Evolutionary conservation across 2,113 vertebrate species (phyloP).

Genomic region (Macaca nemestrina): DNA sequence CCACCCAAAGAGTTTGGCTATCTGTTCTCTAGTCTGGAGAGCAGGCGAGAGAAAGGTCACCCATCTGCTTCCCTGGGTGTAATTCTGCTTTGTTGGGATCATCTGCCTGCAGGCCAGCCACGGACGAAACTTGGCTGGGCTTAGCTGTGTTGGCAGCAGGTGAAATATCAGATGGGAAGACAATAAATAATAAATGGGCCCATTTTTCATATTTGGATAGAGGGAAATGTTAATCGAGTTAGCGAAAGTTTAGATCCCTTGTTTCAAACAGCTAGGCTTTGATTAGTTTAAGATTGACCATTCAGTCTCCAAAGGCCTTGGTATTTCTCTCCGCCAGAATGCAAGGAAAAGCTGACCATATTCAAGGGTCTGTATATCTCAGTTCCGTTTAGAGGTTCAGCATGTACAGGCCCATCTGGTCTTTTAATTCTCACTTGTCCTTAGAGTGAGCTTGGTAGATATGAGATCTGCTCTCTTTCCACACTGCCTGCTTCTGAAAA

Average conservation of each 20-base stretch:
- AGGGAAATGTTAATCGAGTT: constrained; percentile 79
- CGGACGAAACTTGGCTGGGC: constrained; percentile 40
- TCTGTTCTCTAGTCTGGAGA: constrained; percentile 67
- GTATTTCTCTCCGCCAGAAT: constrained; percentile 48
- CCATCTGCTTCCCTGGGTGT: constrained; percentile 72
- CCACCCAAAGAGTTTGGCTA: constrained; percentile 59
- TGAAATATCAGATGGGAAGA: constrained; percentile 80
- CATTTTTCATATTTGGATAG: constrained; percentile 79
- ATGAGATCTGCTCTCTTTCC: background rate
- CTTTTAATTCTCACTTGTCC: background rate
- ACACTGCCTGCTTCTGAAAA: background rate
- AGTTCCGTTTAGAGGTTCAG: background rate
- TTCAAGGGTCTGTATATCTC: background rate
- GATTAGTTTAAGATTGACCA: constrained; percentile 55
- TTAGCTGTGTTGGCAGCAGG: constrained; percentile 77
- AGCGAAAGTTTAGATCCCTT: constrained; percentile 52
- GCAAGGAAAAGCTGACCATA: too few species aligned
- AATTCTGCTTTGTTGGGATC: constrained; percentile 59
- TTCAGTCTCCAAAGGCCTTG: constrained; percentile 59
- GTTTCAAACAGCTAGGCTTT: constrained; percentile 48
- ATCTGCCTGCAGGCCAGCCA: constrained; percentile 59
- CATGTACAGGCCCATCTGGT: background rate
- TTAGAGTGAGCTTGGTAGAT: background rate
- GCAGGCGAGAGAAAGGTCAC: constrained; percentile 66
- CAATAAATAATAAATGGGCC: constrained; percentile 81